These are phyloP conservation scores for Cosmorhoe ocellata DNA, from an alignment of 2,888 invertebrate genomes.

Conservation along the genomic window DNA sequence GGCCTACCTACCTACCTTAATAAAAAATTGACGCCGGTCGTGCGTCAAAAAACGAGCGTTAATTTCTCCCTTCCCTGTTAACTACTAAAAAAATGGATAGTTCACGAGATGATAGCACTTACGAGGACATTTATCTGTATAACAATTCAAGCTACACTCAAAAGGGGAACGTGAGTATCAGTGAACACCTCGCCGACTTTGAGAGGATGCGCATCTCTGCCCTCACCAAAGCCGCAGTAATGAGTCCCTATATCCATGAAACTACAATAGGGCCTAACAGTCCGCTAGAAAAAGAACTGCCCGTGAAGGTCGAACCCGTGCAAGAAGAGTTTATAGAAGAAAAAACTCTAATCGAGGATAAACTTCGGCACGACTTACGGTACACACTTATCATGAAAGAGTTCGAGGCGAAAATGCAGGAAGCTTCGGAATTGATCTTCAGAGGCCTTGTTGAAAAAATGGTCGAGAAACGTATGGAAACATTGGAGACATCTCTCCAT, in stretches of 20 bases:
- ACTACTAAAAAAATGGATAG: constrained; percentile 43
- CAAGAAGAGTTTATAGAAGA: constrained; percentile 40
- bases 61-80: no score
- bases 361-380: constrained; percentile 60
- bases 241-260: constrained; percentile 75
- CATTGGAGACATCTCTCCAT: constrained; percentile 53
- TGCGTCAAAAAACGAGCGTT: no score
- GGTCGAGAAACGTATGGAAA: constrained; percentile 59
- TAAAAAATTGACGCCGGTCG: no score
- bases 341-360: constrained; percentile 58
- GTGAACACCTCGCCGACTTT: constrained; percentile 63
- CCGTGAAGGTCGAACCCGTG: constrained; percentile 24
- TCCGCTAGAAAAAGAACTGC: constrained; percentile 43
- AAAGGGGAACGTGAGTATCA: constrained; percentile 54
- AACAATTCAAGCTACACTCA: constrained; percentile 40
- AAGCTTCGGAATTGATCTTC: constrained; percentile 55
- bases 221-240: constrained; percentile 80
- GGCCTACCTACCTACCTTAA: no score
- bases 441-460: constrained; percentile 63
- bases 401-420: constrained; percentile 56
- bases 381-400: constrained; percentile 62
- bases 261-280: constrained; percentile 67
- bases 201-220: constrained; percentile 82
- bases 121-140: constrained; percentile 40
- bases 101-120: constrained; percentile 33